Evolutionary conservation across 2,888 invertebrate species (phyloP).

Genomic region (Leptinotarsa peninsularis): DNA sequence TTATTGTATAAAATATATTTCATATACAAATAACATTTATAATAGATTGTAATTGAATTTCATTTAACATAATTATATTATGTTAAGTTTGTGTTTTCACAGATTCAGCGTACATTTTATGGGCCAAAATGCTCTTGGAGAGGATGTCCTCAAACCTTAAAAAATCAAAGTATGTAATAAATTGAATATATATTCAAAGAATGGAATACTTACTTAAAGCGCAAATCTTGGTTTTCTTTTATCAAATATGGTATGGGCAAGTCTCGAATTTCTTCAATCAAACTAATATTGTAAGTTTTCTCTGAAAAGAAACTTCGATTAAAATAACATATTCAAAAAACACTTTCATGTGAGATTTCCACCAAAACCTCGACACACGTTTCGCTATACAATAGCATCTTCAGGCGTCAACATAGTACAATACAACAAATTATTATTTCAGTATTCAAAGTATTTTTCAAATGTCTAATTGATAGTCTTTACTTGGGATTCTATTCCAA

Average conservation of each 20-base stretch:
- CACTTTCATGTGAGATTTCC: too few relatives aligned
- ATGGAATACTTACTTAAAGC: conserved; percentile 43
- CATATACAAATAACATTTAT: neutral
- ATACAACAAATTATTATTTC: too few relatives aligned
- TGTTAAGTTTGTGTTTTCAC: conserved; percentile 1
- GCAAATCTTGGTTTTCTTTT: conserved; percentile 47
- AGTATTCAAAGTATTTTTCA: too few relatives aligned
- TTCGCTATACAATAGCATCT: too few relatives aligned
- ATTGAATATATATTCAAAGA: neutral
- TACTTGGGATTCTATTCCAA: too few relatives aligned
- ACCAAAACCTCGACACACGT: too few relatives aligned
- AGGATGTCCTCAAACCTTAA: conserved; percentile 23
- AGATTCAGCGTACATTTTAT: conserved; percentile 15
- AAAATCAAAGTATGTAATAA: neutral
- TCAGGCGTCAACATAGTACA: too few relatives aligned
- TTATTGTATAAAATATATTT: conserved; percentile 1
- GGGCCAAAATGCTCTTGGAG: conserved; percentile 11
- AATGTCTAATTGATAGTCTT: too few relatives aligned
- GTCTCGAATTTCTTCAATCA: conserved; percentile 30
- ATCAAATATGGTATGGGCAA: conserved; percentile 40
- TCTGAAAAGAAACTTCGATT: conserved; percentile 6
- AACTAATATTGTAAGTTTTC: conserved; percentile 29
- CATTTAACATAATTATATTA: neutral
- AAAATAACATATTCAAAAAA: neutral
- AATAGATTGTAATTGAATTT: neutral